Evolutionary conservation across 37 sponge, comb jelly and placozoan genomes (phyloP).

Genomic region (Geodia barretti): DNA sequence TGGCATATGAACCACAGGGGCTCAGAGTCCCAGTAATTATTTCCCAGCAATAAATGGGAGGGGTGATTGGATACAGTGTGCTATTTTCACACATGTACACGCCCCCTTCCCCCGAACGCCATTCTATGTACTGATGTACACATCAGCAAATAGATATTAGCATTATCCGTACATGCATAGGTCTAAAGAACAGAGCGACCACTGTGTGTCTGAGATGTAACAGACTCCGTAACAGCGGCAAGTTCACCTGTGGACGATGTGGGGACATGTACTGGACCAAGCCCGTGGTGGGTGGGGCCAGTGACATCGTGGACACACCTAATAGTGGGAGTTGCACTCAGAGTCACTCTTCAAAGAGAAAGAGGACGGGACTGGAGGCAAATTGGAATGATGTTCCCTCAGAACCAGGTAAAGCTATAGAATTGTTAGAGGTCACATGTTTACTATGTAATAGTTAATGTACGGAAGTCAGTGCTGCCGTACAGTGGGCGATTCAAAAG

Average conservation of each 20-base stretch:
- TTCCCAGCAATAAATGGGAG: too few relatives aligned
- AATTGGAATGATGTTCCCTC: background rate
- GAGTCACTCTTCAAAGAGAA: constrained; percentile 1
- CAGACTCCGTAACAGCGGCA: constrained; percentile 16
- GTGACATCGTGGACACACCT: background rate
- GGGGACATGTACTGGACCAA: constrained; percentile 50
- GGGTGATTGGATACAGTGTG: too few relatives aligned
- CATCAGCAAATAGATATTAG: too few relatives aligned
- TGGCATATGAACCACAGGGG: too few relatives aligned
- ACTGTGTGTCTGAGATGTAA: constrained; percentile 56
- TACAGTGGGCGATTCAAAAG: too few relatives aligned
- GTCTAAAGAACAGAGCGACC: constrained; percentile 41
- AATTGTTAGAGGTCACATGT: too few relatives aligned
- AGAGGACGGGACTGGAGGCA: background rate
- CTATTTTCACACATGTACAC: too few relatives aligned
- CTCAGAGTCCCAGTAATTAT: too few relatives aligned
- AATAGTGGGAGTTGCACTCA: background rate
- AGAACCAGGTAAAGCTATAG: background rate
- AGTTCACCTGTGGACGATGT: constrained; percentile 81
- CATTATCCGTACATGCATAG: background rate
- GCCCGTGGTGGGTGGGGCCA: constrained; percentile 15
- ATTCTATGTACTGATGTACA: too few relatives aligned
- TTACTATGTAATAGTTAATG: too few relatives aligned
- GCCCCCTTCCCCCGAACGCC: background rate
- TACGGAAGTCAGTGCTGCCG: too few relatives aligned